A percentile compares a stretch with the other conserved stretches of the same genome.
Evolutionary conservation across 2,797 vertebrate species (phyloP).

Genomic region (Argyrosomus regius): DNA sequence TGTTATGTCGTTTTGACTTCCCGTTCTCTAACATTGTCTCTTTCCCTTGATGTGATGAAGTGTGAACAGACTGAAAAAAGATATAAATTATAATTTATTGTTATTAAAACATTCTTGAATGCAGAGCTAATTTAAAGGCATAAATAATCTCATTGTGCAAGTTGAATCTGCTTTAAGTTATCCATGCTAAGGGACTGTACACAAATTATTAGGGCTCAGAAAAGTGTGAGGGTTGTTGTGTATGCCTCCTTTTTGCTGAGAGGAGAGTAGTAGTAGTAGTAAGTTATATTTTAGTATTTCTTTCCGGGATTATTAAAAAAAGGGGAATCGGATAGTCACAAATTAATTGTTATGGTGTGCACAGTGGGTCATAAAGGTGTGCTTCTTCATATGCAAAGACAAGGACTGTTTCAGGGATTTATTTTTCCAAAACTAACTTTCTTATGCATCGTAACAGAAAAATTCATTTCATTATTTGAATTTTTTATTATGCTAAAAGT

Average conservation of each 20-base stretch:
- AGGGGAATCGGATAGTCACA: background rate
- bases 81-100: background rate
- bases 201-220: background rate
- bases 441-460: background rate
- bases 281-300: constrained; percentile 2
- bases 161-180: background rate
- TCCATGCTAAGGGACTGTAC: background rate
- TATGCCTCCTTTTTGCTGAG: background rate
- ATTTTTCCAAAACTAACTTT: background rate
- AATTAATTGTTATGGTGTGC: background rate
- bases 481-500: too few species aligned
- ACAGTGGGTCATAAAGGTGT: background rate
- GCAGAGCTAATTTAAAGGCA: constrained; percentile 25
- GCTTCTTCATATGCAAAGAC: background rate
- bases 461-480: background rate
- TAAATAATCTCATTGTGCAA: constrained; percentile 3
- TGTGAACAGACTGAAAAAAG: background rate
- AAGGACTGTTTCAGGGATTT: background rate
- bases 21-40: background rate
- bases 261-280: background rate
- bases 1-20: background rate
- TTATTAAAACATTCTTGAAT: constrained; percentile 1
- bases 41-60: background rate
- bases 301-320: background rate
- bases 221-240: background rate